Evolutionary conservation across 2,888 invertebrate genomes (phyloP).

Genomic region (Drosophila bunnanda): DNA sequence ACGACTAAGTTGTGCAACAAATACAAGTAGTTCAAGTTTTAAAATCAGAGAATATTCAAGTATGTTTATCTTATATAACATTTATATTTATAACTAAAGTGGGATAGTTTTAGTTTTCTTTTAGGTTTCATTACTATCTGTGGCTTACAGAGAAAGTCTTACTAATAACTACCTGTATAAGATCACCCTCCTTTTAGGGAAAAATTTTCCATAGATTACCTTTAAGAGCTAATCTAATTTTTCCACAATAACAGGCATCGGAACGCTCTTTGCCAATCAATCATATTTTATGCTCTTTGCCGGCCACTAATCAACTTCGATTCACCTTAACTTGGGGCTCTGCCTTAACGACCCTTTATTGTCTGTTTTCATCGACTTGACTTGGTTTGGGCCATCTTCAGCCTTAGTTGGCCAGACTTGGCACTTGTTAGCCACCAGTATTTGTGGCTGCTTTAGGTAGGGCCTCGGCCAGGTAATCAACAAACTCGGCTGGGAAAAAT

Average conservation of each 20-base stretch:
- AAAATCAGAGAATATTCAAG: neutral
- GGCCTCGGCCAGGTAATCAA: conserved; percentile 27
- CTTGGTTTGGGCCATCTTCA: conserved; percentile 15
- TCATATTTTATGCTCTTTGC: conserved; percentile 21
- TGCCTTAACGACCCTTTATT: conserved; percentile 33
- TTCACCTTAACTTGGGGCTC: conserved; percentile 14
- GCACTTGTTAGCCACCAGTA: conserved; percentile 27
- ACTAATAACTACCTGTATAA: neutral
- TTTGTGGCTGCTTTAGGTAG: conserved; percentile 23
- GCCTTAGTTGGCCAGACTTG: conserved; percentile 16
- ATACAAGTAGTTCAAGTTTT: neutral
- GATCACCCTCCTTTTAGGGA: neutral
- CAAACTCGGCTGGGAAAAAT: conserved; percentile 17
- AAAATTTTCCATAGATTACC: conserved; percentile 8
- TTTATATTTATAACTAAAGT: neutral
- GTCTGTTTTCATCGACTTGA: conserved; percentile 15
- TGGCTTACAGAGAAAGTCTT: neutral
- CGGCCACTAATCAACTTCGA: conserved; percentile 33
- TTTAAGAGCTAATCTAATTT: conserved; percentile 8
- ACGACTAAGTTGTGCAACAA: neutral
- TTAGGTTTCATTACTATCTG: too few relatives aligned
- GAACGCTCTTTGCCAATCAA: conserved; percentile 17
- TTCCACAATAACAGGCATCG: neutral
- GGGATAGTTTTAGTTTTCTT: neutral
- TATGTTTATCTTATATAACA: neutral